Evolutionary conservation across 2,797 vertebrate species (phyloP).

Genomic region (Gastrophryne carolinensis): DNA sequence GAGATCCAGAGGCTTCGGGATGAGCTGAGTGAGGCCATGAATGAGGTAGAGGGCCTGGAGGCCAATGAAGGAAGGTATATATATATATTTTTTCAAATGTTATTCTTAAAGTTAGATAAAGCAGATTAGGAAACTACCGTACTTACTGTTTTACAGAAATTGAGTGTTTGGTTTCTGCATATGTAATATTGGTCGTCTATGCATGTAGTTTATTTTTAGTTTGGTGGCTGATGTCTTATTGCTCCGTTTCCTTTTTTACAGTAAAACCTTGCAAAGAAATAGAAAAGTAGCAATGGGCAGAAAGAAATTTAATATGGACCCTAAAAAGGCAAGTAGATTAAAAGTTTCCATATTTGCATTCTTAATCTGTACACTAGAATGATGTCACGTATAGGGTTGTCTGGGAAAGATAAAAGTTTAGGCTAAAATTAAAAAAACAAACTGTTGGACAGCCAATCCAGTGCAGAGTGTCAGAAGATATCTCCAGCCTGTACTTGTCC

Average conservation of each 20-base stretch:
- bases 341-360: no score
- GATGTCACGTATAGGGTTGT: no score
- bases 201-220: neutral
- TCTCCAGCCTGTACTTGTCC: no score
- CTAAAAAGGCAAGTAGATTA: constrained; percentile 94
- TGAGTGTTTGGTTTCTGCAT: neutral
- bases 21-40: constrained; percentile 89
- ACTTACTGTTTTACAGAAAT: neutral
- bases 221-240: neutral
- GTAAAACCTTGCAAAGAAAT: constrained; percentile 91
- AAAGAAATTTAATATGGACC: constrained; percentile 97
- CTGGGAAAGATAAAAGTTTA: no score
- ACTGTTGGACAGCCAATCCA: no score
- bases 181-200: neutral
- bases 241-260: constrained; percentile 55
- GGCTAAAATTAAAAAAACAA: no score
- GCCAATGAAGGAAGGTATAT: constrained; percentile 90
- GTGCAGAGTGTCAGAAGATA: no score
- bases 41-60: constrained; percentile 91
- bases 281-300: constrained; percentile 92
- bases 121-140: no score
- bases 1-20: constrained; percentile 93
- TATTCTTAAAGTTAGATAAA: no score
- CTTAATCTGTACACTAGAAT: no score
- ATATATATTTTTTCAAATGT: no score